These are phyloP conservation scores for Sebastes schlegelii DNA, from an alignment of 2,113 vertebrate genomes.

Conservation along the genomic window DNA sequence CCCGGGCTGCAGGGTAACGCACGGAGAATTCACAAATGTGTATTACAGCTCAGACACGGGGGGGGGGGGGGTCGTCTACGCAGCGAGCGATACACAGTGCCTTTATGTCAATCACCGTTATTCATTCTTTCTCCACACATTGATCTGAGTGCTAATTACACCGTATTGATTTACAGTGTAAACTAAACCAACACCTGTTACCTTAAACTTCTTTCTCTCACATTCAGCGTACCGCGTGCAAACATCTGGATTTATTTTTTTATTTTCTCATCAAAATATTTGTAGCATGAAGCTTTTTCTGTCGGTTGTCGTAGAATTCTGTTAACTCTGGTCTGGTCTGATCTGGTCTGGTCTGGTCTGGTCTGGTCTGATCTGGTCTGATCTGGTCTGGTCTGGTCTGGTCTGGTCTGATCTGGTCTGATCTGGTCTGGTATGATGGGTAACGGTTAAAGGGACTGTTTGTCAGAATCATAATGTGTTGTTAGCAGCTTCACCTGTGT, in stretches of 20 bases:
- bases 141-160: conserved; percentile 66
- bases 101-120: conserved; percentile 77
- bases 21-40: conserved; percentile 50
- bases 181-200: conserved; percentile 65
- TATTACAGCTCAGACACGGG: conserved; percentile 47
- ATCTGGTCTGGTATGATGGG: conserved; percentile 49
- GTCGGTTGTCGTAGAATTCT: conserved; percentile 49
- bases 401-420: conserved; percentile 59
- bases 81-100: conserved; percentile 81
- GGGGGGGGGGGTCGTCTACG: conserved; percentile 63
- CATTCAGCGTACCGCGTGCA: conserved; percentile 50
- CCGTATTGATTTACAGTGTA: conserved; percentile 52
- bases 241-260: conserved; percentile 35
- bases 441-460: not conserved
- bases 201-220: conserved; percentile 67
- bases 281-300: conserved; percentile 63
- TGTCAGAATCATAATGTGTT: too few relatives aligned
- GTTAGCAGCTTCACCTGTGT: too few relatives aligned
- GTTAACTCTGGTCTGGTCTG: conserved; percentile 57
- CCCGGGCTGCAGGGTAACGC: conserved; percentile 39
- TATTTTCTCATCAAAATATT: conserved; percentile 43
- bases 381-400: too few relatives aligned
- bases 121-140: conserved; percentile 61
- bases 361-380: conserved; percentile 64
- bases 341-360: conserved; percentile 26